These are phyloP conservation scores for Dorcus parallelipipedus DNA, from an alignment of 2,888 invertebrate species.

Conservation along the genomic window DNA sequence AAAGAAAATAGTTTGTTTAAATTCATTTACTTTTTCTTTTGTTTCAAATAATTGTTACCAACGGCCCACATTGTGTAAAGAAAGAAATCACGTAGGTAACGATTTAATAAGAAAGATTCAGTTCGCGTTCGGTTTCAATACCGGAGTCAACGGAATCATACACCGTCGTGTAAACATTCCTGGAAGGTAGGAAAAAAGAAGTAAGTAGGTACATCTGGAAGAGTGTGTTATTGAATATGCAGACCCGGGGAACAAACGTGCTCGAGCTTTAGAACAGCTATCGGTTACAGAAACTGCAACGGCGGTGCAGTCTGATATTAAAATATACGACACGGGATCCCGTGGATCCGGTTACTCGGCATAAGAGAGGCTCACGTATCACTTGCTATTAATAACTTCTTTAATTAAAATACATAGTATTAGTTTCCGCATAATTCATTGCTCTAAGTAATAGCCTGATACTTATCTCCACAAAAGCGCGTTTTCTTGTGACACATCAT, in stretches of 20 bases:
- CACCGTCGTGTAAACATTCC: too few species aligned
- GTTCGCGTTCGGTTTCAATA: too few species aligned
- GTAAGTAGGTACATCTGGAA: constrained; percentile 2
- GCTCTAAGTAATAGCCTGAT: constrained; percentile 9
- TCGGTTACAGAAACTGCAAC: constrained; percentile 30
- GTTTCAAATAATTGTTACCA: too few species aligned
- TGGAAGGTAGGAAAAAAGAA: not conserved
- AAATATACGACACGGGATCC: constrained; percentile 30
- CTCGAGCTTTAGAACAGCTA: constrained; percentile 25
- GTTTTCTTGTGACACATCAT: not conserved
- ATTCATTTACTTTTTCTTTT: too few species aligned
- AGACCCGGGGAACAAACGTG: constrained; percentile 18
- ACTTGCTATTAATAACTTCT: constrained; percentile 31
- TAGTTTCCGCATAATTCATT: constrained; percentile 19
- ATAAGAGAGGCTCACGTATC: constrained; percentile 26
- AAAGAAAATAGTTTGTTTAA: too few species aligned
- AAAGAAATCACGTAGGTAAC: too few species aligned
- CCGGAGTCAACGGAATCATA: too few species aligned
- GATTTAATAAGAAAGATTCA: too few species aligned
- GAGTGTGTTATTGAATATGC: constrained; percentile 6
- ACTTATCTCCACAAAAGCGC: not conserved
- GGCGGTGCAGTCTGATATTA: constrained; percentile 27
- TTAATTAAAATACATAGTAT: constrained; percentile 30
- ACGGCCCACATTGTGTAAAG: too few species aligned
- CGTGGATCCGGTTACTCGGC: constrained; percentile 24